Base-by-base conservation (phyloP, 2,797 vertebrate genomes). In the Pangasius mekongensis region DNA sequence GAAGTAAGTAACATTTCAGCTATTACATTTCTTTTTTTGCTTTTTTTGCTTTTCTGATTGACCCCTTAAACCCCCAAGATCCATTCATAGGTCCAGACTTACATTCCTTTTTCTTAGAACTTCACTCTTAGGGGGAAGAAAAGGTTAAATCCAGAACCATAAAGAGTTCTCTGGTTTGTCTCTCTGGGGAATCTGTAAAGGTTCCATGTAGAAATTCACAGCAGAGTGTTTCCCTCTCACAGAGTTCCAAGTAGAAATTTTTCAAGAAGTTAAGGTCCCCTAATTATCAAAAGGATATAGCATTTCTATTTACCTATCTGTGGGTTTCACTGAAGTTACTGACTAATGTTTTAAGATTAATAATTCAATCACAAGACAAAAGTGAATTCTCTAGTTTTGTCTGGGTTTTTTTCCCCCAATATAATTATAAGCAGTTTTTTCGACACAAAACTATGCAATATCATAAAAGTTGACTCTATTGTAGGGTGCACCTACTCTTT, bases 1-100 rank as follows among this genome's bases (percentile, higher is more conserved):
- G 89, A 91, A 56, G 96, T 95, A 89, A 87, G 90, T 81, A 10
- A n/a, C 3, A 1, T 3, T 43, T 30, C 16, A 11, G n/a, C 3
- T 73, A 22, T 18, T 64, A 30, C 2, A 13, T 83, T 66, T 54
- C 30, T n/a, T n/a, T n/a, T n/a, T n/a, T n/a, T n/a, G n/a, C n/a
- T n/a, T n/a, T n/a, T n/a, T n/a, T n/a, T 0, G 1, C 52, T 13
- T 78, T 18, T 81, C 20, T 36, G 27, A 60, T 7, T 81, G 54
- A 60, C 30, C 33, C 1, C 16, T 77, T 77, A 30, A 30, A 54
- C 14, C n/a, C 14, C 18, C 16, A 49, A 83, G 14, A 52, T 47
- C 58, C 24, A 66, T 14, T 64, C 30, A 84, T 86, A 13, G 10
- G 6, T 83, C 52, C 13, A n/a, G 74, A 30, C 47, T n/a, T 77